Evolutionary conservation across 2,888 invertebrate genomes (phyloP).

Genomic region (Dolichomitus sp.): DNA sequence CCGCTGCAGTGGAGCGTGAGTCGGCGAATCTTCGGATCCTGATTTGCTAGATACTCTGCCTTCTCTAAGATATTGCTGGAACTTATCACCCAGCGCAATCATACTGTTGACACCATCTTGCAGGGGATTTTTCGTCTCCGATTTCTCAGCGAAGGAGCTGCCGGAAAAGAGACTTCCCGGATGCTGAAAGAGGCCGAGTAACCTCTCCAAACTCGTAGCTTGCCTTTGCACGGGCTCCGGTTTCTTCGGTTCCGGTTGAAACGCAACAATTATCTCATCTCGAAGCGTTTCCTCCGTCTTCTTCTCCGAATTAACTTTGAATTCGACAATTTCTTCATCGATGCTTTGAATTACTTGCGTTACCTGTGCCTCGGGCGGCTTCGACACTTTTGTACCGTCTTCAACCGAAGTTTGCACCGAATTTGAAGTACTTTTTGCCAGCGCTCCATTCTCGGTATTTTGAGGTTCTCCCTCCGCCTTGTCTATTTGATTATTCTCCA

Average conservation of each 20-base stretch:
- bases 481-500: constrained; percentile 49
- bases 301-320: constrained; percentile 39
- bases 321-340: constrained; percentile 36
- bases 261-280: constrained; percentile 37
- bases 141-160: constrained; percentile 75
- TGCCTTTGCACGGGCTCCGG: constrained; percentile 73
- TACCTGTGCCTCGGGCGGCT: not conserved
- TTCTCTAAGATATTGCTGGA: constrained; percentile 78
- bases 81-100: constrained; percentile 78
- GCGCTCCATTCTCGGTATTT: not conserved
- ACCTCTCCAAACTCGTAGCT: constrained; percentile 89
- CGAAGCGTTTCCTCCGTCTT: constrained; percentile 43
- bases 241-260: constrained; percentile 45
- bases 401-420: not conserved
- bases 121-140: constrained; percentile 72
- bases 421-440: not conserved
- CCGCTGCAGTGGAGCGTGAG: constrained; percentile 65
- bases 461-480: not conserved
- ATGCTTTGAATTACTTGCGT: not conserved
- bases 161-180: constrained; percentile 89
- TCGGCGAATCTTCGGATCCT: constrained; percentile 38
- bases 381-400: not conserved
- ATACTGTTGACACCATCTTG: constrained; percentile 76
- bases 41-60: constrained; percentile 62
- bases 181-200: constrained; percentile 90